These are phyloP conservation scores for Haliclona indistincta DNA, from an alignment of 37 sponge, comb jelly and placozoan species.

Conservation along the genomic window DNA sequence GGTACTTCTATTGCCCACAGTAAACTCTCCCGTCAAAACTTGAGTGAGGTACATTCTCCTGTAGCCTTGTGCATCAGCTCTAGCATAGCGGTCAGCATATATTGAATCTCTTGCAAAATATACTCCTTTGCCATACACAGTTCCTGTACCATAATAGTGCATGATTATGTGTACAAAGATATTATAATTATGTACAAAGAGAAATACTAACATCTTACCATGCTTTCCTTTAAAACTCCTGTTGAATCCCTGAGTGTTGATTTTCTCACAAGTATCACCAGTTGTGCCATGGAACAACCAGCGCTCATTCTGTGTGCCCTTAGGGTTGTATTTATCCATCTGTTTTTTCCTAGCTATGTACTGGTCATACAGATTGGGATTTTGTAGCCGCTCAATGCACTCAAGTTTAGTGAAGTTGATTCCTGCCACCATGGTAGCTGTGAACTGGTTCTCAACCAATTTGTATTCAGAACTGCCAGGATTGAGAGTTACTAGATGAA, in stretches of 20 bases:
- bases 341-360: slow-evolving; percentile 51
- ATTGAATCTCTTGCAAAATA: slow-evolving; percentile 41
- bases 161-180: too few relatives aligned
- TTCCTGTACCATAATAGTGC: too few relatives aligned
- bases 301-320: slow-evolving; percentile 42
- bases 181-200: too few relatives aligned
- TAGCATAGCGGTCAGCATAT: slow-evolving; percentile 25
- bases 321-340: slow-evolving; percentile 46
- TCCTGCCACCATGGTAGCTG: slow-evolving; percentile 9
- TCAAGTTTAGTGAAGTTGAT: slow-evolving; percentile 9
- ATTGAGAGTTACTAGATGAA: slow-evolving; percentile 24
- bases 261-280: background rate
- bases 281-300: slow-evolving; percentile 66
- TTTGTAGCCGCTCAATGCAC: slow-evolving; percentile 68
- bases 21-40: slow-evolving; percentile 45
- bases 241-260: slow-evolving; percentile 22
- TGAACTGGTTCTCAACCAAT: slow-evolving; percentile 20
- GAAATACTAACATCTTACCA: slow-evolving; percentile 16
- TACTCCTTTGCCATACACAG: slow-evolving; percentile 35
- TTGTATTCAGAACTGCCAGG: slow-evolving; percentile 35
- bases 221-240: slow-evolving; percentile 5
- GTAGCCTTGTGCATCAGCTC: slow-evolving; percentile 24
- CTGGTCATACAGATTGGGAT: slow-evolving; percentile 43
- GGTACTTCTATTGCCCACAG: slow-evolving; percentile 1
- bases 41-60: slow-evolving; percentile 35